Evolutionary conservation across 1,140 invertebrate species (phyloP), one percentile per base, ranked within the genome.

Genomic region (Chelonus insularis): DNA sequence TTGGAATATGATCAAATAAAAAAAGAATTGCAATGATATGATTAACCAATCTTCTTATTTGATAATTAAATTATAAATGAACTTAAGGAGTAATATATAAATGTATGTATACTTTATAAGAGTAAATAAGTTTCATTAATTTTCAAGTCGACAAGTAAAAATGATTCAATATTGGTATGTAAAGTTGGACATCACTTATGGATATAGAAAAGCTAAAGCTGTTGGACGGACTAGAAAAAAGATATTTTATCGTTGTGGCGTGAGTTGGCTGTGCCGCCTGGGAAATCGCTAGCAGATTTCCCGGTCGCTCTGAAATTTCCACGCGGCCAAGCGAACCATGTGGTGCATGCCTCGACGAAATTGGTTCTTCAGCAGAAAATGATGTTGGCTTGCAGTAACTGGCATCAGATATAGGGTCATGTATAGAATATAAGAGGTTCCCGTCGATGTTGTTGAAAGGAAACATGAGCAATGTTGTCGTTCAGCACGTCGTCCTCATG

Each of bases 301-400:
- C 41, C 41, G 41, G 41, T 43, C 14, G 14, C 25, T 34, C n/a
- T 14, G 25, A 52, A 52, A 52, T 52, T 52, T 52, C 50, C 32
- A 16, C 50, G 50, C 32, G 50, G 16, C 50, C 25, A 52, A 52
- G 50, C 50, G 25, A 52, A 18, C 50, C 50, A 52, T 52, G 50
- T 52, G 14, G 8, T 50, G 21, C 47, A 50, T 52, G 50, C 50
- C 25, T 52, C 25, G 50, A 34, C 29, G 50, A 52, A 52, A 52
- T 52, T 52, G 50, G 50, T 52, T 52, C 50, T 34, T 32, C 50
- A 32, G 50, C 25, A 32, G 50, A 52, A 52, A 52, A 52, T 52
- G 50, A 52, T 52, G 32, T 52, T 34, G 50, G 50, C 25, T 32
- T 52, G 8, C 20, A 21, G 50, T 14, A 52, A 34, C 50, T 36